phyloP scores from a whole-genome alignment of 2,113 vertebrate genomes.

The Corythoichthys haematopterus region DNA sequence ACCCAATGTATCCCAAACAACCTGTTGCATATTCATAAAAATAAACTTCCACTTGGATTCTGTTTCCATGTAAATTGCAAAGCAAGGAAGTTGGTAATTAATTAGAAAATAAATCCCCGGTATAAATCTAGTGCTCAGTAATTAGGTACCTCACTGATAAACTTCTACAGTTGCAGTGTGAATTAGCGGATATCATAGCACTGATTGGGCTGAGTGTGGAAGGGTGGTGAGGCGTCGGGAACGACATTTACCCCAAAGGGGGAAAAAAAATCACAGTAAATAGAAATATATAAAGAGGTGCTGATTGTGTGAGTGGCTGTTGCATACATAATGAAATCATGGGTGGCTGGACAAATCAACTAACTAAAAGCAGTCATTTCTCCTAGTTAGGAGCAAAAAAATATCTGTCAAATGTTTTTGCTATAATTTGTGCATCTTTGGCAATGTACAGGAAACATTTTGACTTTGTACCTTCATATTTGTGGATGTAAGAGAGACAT shows the following conservation, averaged over 20 bases:
- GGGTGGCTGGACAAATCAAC: constrained; percentile 20
- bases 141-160: constrained; percentile 41
- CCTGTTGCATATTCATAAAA: constrained; percentile 5
- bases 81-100: constrained; percentile 13
- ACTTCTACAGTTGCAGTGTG: constrained; percentile 28
- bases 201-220: constrained; percentile 46
- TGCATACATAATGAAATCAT: constrained; percentile 50
- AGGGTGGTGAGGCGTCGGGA: constrained; percentile 38
- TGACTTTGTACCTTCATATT: not conserved
- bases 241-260: constrained; percentile 29
- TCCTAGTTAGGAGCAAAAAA: constrained; percentile 16
- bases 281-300: constrained; percentile 39
- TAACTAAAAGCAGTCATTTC: constrained; percentile 14
- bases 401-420: constrained; percentile 17
- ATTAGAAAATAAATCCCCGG: constrained; percentile 22
- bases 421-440: constrained; percentile 21
- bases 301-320: constrained; percentile 45
- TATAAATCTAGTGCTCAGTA: constrained; percentile 32
- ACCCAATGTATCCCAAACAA: not conserved
- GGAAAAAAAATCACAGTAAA: constrained; percentile 43
- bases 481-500: too few relatives aligned
- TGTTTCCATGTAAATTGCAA: not conserved
- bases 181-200: constrained; percentile 36
- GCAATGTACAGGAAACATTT: constrained; percentile 6
- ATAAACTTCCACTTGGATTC: not conserved